Evolutionary conservation across 2,113 vertebrate species (phyloP), one percentile per base, ranked within the genome.

Genomic region (Australoheros scitulus): DNA sequence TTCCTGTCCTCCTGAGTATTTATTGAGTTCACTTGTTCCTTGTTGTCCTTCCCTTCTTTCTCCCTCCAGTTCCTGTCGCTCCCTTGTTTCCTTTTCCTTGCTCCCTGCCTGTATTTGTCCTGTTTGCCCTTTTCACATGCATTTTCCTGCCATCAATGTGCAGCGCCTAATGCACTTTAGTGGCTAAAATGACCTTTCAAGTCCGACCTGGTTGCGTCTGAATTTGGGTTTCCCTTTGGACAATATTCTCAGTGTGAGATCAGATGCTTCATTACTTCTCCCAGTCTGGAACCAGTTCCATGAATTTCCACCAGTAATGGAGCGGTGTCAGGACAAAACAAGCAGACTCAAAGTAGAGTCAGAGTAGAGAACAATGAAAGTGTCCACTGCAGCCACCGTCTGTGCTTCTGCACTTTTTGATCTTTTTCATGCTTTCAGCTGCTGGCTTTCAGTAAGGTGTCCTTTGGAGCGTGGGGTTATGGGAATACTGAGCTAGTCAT

Each of bases 101-200:
- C 26, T 52, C 29, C 65, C 65, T 52, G 65, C 24, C 52, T 72
- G 47, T 13, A 52, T 72, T 32, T 72, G 22, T 72, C 65, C 65
- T 52, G 17, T 72, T 72, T 72, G 26, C 65, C 65, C 26, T 72
- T 72, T 72, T 32, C 7, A 52, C 26, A 72, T 58, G 56, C 22
- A 58, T 72, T 52, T 72, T 8, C 47, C 65, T 72, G 43, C 29
- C 65, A 72, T 72, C 47, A 32, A 13, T 72, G 68, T 32, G 68
- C 47, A n/a, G 68, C 68, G 6, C 68, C 6, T 72, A 32, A 72
- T 72, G 47, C 47, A 52, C 43, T 72, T 72, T n/a, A 14, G 68
- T 52, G 17, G 13, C 47, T 14, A 52, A 72, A 55, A 47, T 52
- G 68, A 17, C 0, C 26, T 72, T 72, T 52, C 26, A 72, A 52